Evolutionary conservation across 1,140 invertebrate species (phyloP).

Genomic region (Monomorium pharaonis): DNA sequence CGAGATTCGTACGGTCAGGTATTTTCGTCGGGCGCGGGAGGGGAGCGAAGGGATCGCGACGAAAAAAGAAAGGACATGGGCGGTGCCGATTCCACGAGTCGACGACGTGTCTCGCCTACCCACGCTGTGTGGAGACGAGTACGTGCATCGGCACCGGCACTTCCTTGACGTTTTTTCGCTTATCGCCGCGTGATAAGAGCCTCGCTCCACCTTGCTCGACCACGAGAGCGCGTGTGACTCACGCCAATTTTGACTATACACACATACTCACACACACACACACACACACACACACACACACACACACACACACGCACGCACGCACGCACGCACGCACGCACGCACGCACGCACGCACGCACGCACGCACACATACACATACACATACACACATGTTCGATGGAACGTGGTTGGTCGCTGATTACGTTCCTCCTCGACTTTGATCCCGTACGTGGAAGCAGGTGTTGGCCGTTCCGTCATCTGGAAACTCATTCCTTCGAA

Average conservation of each 20-base stretch:
- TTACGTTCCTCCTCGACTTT: slow-evolving; percentile 10
- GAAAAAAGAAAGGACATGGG: slow-evolving; percentile 1
- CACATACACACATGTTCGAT: no score
- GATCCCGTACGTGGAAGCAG: slow-evolving; percentile 6
- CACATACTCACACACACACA: no score
- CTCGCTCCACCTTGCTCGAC: slow-evolving; percentile 19
- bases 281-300: no score
- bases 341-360: no score
- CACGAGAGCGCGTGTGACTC: slow-evolving; percentile 39
- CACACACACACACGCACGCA: no score
- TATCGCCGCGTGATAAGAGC: slow-evolving; percentile 51
- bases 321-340: no score
- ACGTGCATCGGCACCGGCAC: background rate
- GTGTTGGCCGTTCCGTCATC: background rate
- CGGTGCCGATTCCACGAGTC: slow-evolving; percentile 12
- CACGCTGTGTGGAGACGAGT: background rate
- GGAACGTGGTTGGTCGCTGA: no score
- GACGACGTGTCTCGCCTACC: background rate
- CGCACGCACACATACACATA: no score
- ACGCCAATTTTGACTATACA: slow-evolving; percentile 58
- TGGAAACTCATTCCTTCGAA: background rate
- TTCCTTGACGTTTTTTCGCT: slow-evolving; percentile 51
- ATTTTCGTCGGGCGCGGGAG: background rate
- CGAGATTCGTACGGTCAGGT: background rate
- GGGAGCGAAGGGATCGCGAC: background rate